These are phyloP conservation scores for Ranitomeya imitator DNA, from an alignment of 2,113 vertebrate genomes.

Conservation along the genomic window DNA sequence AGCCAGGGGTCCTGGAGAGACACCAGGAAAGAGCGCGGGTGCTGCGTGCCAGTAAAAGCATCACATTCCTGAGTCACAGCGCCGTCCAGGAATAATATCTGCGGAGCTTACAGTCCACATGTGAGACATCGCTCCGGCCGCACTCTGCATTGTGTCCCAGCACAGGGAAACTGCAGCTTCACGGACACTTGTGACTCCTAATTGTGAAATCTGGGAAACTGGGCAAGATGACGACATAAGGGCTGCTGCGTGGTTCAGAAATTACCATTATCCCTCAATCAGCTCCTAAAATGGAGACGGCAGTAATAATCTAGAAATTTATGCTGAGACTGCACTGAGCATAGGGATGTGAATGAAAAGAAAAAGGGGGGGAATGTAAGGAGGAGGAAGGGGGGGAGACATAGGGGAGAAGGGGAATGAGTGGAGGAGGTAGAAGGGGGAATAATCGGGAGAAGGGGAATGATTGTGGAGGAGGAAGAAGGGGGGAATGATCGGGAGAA, in stretches of 20 bases:
- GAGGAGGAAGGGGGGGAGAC: neutral
- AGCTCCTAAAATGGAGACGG: too few relatives aligned
- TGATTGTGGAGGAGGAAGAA: neutral
- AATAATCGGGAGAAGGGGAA: too few relatives aligned
- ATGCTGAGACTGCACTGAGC: too few relatives aligned
- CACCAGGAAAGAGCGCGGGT: slow-evolving; percentile 80
- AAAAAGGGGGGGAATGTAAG: neutral
- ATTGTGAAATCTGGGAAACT: neutral
- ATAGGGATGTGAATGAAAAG: too few relatives aligned
- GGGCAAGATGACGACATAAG: too few relatives aligned
- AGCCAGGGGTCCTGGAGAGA: slow-evolving; percentile 79
- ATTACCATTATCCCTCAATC: neutral
- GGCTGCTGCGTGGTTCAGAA: too few relatives aligned
- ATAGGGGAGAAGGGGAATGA: too few relatives aligned
- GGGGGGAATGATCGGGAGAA: neutral
- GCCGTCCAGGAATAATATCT: slow-evolving; percentile 60
- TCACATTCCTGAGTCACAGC: slow-evolving; percentile 73
- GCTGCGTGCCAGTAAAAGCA: slow-evolving; percentile 79
- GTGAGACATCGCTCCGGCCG: neutral
- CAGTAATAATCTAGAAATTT: too few relatives aligned
- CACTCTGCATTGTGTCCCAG: neutral
- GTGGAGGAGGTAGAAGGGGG: neutral
- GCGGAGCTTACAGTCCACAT: neutral
- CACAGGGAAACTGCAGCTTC: neutral
- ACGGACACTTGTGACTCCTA: neutral